Percentiles rank a stretch among this genome's conserved stretches.
phyloP scores from a whole-genome alignment of 1,140 invertebrate species.

The Nymphalis io region DNA sequence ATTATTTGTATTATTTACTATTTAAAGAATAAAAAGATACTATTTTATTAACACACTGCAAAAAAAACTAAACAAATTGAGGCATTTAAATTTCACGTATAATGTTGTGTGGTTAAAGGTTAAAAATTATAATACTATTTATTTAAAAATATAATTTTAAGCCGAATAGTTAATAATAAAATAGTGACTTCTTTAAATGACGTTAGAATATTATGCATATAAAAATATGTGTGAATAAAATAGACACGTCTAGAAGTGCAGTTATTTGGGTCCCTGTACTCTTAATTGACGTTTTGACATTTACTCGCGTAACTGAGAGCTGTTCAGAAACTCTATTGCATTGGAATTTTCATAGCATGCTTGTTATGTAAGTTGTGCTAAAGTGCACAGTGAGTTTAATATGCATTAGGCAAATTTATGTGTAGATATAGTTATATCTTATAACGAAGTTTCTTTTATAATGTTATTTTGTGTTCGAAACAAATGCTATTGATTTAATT shows the following conservation, averaged over 20 bases:
- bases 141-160: no score
- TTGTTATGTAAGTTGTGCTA: background rate
- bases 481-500: background rate
- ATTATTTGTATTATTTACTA: no score
- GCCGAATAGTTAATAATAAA: no score
- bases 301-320: background rate
- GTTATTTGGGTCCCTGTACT: background rate
- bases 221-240: background rate
- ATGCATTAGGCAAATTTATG: background rate
- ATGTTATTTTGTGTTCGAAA: background rate
- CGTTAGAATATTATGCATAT: no score
- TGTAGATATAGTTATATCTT: background rate
- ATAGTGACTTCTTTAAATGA: no score
- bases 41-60: no score
- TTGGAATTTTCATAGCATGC: conserved; percentile 7
- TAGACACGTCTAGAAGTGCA: background rate
- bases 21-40: no score
- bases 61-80: no score
- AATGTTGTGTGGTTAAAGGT: no score
- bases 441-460: no score
- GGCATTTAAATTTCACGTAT: no score
- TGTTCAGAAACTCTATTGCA: background rate
- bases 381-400: background rate
- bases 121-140: no score
- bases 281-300: conserved; percentile 7